Base-by-base conservation (phyloP, 2,113 vertebrate species). In the Gymnarchus niloticus region DNA sequence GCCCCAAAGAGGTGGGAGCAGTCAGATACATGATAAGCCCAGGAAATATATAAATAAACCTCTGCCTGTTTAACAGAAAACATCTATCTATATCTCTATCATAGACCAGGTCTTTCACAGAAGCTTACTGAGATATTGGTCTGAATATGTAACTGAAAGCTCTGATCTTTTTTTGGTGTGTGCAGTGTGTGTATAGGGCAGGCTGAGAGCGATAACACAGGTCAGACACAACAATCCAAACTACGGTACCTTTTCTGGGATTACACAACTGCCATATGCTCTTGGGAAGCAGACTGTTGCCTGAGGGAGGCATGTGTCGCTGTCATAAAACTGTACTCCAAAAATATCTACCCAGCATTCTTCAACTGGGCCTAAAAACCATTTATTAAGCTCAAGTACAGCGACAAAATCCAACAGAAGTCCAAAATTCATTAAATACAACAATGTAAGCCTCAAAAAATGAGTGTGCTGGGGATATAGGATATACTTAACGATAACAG, bases 21-120 rank as follows among this genome's bases (percentile, higher is more conserved):
- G 81, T 83, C 49, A 85, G 83, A 88, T 85, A 83, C 85, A 85
- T 14, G 85, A 86, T 85, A 80, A 87, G 44, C 17, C 44, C 52
- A 87, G 76, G 77, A 86, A 86, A 83, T 81, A 85, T 69, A 82
- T 48, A 57, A 33, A 37, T 54, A 73, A 69, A 84, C 65, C 37
- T 81, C 28, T 81, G 17, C 21, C 52, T 19, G 12, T 61, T 44
- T 82, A 49, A 84, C 65, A 51, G n/a, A 78, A 69, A 65, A 78
- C 83, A 80, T 9, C 44, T 48, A 21, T 46, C 76, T 78, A 48
- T 78, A 48, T 78, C 76, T 78, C 41, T 78, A 78, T 78, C 41
- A 78, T 37, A 78, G 76, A 33, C 6, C 76, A 78, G 76, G 44
- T 23, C 44, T 48, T 78, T 48, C 76, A 48, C 37, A 78, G 76